Evolutionary conservation across 2,113 vertebrate genomes (phyloP).

Genomic region (Pygoscelis antarcticus): DNA sequence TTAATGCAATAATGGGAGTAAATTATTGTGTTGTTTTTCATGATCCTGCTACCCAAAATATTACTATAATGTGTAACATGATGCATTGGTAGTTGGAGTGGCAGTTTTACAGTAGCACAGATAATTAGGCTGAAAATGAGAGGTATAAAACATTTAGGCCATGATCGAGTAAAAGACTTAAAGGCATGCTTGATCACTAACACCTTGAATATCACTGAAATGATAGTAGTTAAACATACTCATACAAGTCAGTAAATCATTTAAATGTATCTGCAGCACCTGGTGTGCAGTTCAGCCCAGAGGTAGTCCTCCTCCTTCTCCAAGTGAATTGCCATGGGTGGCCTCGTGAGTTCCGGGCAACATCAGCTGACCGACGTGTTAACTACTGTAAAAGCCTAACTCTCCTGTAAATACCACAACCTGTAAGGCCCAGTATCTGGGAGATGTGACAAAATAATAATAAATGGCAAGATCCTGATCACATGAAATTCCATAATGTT

Average conservation of each 20-base stretch:
- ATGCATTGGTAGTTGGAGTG: not conserved
- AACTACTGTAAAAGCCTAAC: not conserved
- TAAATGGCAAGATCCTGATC: not conserved
- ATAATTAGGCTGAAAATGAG: not conserved
- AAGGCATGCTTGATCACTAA: rapidly evolving
- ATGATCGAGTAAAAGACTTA: not conserved
- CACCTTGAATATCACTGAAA: not conserved
- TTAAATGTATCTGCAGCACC: not conserved
- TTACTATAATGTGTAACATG: not conserved
- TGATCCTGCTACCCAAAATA: not conserved
- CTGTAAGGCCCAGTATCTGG: not conserved
- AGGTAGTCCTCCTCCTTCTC: not conserved
- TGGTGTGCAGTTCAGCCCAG: not conserved
- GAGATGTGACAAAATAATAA: not conserved
- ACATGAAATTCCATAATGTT: not conserved
- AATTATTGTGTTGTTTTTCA: not conserved
- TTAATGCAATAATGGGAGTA: not conserved
- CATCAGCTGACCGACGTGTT: not conserved
- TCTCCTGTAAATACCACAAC: not conserved
- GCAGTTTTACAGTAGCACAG: not conserved
- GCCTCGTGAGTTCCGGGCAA: not conserved
- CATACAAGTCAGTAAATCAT: too few species aligned
- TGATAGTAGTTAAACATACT: not conserved
- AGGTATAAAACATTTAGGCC: not conserved
- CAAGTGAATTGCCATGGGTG: not conserved